Percentiles rank a stretch among this genome's conserved stretches.
These are phyloP conservation scores for Ladona fulva DNA, from an alignment of 1,140 invertebrate genomes.

Conservation along the genomic window DNA sequence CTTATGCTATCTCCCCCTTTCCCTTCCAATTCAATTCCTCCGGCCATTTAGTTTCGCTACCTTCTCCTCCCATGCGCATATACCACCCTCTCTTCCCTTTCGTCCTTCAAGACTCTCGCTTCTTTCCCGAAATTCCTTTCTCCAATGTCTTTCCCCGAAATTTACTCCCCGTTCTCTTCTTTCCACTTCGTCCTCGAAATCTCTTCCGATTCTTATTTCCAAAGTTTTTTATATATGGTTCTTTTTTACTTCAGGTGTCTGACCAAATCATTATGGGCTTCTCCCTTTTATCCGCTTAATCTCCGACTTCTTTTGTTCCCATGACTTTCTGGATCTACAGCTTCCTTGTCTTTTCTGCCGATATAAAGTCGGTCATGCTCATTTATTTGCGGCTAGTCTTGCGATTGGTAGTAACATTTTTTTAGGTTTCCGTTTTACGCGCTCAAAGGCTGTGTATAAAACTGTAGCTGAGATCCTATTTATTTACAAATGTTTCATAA, in stretches of 20 bases:
- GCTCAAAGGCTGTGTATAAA: no score
- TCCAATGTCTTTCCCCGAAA: neutral
- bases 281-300: neutral
- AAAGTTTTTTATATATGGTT: neutral
- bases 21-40: slow-evolving; percentile 4
- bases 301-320: no score
- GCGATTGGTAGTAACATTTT: no score
- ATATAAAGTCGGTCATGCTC: no score
- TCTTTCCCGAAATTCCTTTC: neutral
- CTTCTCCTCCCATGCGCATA: neutral
- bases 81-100: neutral
- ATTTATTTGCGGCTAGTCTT: no score
- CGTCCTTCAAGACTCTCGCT: no score
- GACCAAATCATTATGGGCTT: neutral
- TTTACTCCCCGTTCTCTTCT: neutral
- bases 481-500: no score
- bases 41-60: neutral
- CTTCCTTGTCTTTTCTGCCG: no score
- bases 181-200: neutral
- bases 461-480: no score
- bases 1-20: neutral
- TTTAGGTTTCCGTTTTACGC: no score
- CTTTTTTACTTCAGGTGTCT: neutral
- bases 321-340: no score
- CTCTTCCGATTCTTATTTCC: neutral